These are phyloP conservation scores for Cynodonichthys magdalenae DNA, from an alignment of 2,797 vertebrate species.

Conservation along the genomic window DNA sequence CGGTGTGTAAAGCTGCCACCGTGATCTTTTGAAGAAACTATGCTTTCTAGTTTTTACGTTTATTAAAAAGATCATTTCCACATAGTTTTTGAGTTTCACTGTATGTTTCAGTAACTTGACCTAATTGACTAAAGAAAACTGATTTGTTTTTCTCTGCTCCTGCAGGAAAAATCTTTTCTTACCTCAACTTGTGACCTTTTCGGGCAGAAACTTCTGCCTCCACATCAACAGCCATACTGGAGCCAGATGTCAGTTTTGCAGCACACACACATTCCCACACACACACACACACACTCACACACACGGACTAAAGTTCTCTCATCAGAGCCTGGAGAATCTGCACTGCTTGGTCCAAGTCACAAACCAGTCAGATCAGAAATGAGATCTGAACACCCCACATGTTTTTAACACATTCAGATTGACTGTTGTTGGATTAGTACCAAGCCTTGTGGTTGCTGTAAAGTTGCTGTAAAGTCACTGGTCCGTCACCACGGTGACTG, in stretches of 20 bases:
- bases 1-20: no score
- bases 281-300: no score
- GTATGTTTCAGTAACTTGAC: background rate
- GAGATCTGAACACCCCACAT: conserved; percentile 15
- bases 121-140: background rate
- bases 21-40: no score
- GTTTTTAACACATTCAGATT: conserved; percentile 60
- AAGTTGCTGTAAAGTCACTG: conserved; percentile 69
- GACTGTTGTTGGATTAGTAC: conserved; percentile 73
- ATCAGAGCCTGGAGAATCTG: conserved; percentile 56
- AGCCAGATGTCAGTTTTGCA: conserved; percentile 78
- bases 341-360: conserved; percentile 68
- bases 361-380: conserved; percentile 52
- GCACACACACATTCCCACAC: conserved; percentile 18
- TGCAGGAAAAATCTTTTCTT: conserved; percentile 80
- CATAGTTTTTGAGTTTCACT: background rate
- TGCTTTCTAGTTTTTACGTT: no score
- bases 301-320: conserved; percentile 54
- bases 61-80: no score
- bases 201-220: conserved; percentile 80
- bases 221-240: conserved; percentile 83
- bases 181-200: conserved; percentile 85
- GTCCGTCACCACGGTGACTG: conserved; percentile 58
- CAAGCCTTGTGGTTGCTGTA: conserved; percentile 42
- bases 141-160: background rate